Base-by-base conservation (phyloP, 2,113 vertebrate species). In the Zosterops pallidus region DNA sequence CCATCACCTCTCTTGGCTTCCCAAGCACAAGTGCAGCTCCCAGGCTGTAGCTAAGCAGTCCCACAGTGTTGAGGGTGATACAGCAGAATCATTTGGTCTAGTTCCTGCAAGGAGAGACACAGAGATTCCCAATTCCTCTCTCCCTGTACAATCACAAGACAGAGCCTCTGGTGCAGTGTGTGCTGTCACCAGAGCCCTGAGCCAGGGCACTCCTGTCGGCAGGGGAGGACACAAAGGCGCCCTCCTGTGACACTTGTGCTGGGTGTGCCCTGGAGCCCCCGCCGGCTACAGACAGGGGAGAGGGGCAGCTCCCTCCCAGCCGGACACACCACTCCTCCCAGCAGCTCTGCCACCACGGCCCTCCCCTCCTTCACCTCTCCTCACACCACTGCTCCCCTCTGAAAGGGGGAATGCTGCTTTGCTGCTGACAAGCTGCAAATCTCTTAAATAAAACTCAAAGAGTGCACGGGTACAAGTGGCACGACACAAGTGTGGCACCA, bases 271-370 rank as follows among this genome's bases (percentile, higher is more conserved):
- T 10, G 33, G 20, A 72, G 57, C 14, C 6, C 29, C 16, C 3
- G 6, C 28, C 0, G 3, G 21, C 47, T 22, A 4, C n/a, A n/a
- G 47, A 35, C 1, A 0, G 0, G 6, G 28, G 9, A 68, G 39
- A 49, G 46, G 18, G 47, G 20, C 49, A 90, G 44, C 53, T n/a
- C 83, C 47, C 5, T 8, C 55, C 62, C 5, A 6, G 76, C 24
- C 0, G 3, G 29, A 53, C 33, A 63, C 55, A 39, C 5, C 15
- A 1, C 5, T 62, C 25, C 37, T 35, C 37, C 49, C 60, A 62
- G 70, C 26, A 71, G 47, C 53, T 59, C 68, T 55, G 64, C 62
- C 65, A 65, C 42, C 56, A 16, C 1, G 19, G 56, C 5, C n/a
- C 33, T 60, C 41, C 31, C 16, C 50, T 71, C 17, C 82, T 81